These are phyloP conservation scores for Microtus montanus DNA, from an alignment of 2,113 vertebrate species.

Conservation along the genomic window DNA sequence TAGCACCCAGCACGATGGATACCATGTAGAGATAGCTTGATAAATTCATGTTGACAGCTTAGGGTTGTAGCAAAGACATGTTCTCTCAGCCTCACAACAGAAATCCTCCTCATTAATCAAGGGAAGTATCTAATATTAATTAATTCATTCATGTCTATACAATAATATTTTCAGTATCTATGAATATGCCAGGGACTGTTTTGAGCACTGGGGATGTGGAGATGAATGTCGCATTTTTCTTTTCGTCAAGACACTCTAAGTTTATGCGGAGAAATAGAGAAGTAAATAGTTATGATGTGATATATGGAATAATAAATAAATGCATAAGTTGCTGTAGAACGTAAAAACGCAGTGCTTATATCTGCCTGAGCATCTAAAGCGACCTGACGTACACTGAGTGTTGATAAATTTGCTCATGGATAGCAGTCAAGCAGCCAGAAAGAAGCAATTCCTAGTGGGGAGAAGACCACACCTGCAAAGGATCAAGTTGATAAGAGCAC, in stretches of 20 bases:
- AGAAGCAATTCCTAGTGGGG: background rate
- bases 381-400: background rate
- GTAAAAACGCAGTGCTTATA: background rate
- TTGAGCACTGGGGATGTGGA: background rate
- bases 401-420: background rate
- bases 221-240: constrained; percentile 42
- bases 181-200: constrained; percentile 24
- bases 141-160: constrained; percentile 11
- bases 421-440: background rate
- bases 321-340: background rate
- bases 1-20: background rate
- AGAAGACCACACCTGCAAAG: background rate
- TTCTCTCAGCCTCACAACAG: background rate
- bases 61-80: constrained; percentile 10
- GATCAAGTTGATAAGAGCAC: background rate
- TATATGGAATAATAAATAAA: constrained; percentile 1
- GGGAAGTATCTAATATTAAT: background rate
- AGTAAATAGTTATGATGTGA: background rate
- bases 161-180: constrained; percentile 50
- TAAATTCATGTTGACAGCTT: background rate
- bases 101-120: constrained; percentile 47
- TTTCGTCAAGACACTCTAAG: background rate
- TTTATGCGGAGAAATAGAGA: constrained; percentile 18
- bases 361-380: background rate
- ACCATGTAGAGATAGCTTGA: background rate